These are phyloP conservation scores for Colaptes auratus DNA, from an alignment of 2,113 vertebrate species.

Conservation along the genomic window DNA sequence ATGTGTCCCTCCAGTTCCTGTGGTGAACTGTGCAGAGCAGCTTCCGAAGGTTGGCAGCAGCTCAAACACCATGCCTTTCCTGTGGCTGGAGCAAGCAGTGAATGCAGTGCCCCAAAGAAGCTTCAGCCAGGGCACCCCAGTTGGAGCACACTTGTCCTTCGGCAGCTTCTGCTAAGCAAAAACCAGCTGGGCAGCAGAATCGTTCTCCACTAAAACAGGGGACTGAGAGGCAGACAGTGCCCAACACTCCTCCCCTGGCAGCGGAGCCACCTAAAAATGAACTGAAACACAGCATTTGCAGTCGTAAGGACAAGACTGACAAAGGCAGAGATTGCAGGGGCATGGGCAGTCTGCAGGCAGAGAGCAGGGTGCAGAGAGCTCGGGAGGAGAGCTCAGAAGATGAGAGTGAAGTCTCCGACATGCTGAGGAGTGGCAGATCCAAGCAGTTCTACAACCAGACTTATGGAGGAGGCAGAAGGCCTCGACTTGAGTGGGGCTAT, in stretches of 20 bases:
- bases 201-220: constrained; percentile 13
- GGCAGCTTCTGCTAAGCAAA: constrained; percentile 15
- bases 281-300: constrained; percentile 3
- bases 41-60: constrained; percentile 22
- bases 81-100: neutral
- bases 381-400: constrained; percentile 83
- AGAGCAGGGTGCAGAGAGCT: constrained; percentile 65
- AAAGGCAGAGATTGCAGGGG: constrained; percentile 62
- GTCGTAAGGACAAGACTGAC: constrained; percentile 69
- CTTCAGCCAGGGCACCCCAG: constrained; percentile 34
- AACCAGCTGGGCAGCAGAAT: constrained; percentile 7
- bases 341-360: constrained; percentile 9
- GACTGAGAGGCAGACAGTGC: neutral
- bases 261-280: constrained; percentile 44
- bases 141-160: constrained; percentile 1
- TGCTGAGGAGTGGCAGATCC: constrained; percentile 77
- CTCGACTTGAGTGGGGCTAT: constrained; percentile 75
- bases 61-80: neutral
- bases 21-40: constrained; percentile 22
- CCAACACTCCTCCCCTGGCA: neutral
- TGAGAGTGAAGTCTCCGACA: constrained; percentile 77
- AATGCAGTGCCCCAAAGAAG: neutral
- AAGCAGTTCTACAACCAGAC: constrained; percentile 84
- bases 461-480: constrained; percentile 73
- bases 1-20: constrained; percentile 17